These are phyloP conservation scores for Kryptolebias marmoratus DNA, from an alignment of 2,113 vertebrate genomes.

Conservation along the genomic window DNA sequence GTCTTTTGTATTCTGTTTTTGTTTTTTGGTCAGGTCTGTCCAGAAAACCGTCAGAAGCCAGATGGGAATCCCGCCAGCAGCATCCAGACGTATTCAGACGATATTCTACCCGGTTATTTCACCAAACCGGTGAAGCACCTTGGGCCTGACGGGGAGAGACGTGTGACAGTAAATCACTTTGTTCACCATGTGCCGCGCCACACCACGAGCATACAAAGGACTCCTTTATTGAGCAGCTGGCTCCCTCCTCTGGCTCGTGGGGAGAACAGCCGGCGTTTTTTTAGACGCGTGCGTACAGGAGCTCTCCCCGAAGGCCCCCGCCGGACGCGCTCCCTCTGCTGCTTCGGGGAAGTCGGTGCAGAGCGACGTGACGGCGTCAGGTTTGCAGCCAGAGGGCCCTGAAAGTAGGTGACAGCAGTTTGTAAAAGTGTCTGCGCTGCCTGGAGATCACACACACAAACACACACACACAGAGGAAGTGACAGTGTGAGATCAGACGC, in stretches of 20 bases:
- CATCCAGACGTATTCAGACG: constrained; percentile 16
- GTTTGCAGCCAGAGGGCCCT: background rate
- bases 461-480: no score
- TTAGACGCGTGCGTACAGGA: no score
- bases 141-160: constrained; percentile 2
- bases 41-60: constrained; percentile 11
- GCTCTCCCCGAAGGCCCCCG: constrained; percentile 6
- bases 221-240: constrained; percentile 57
- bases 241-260: constrained; percentile 71
- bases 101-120: background rate
- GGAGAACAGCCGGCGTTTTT: constrained; percentile 31
- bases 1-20: constrained; percentile 20
- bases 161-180: constrained; percentile 63
- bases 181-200: constrained; percentile 68
- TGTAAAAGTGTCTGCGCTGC: background rate
- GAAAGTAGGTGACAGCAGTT: background rate
- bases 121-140: background rate
- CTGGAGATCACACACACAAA: no score
- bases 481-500: no score
- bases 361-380: background rate
- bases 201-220: constrained; percentile 63
- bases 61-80: constrained; percentile 20
- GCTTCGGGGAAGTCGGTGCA: constrained; percentile 33
- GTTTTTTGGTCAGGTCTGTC: constrained; percentile 31
- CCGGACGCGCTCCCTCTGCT: constrained; percentile 50